Conservation (phyloP, 2,113 vertebrate genomes). For the Maccullochella peelii region DNA sequence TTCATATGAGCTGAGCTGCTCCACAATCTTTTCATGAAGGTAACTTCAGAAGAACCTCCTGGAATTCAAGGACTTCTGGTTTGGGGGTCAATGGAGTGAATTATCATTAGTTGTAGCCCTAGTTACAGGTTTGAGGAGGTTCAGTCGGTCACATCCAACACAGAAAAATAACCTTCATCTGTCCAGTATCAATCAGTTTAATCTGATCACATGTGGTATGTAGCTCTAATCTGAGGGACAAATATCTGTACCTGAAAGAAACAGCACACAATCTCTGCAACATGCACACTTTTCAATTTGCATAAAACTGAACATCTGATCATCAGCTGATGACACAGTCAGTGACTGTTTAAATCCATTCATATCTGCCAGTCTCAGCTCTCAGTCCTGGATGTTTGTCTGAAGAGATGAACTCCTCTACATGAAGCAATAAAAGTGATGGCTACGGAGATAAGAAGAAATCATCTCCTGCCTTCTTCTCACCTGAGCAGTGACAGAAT, state of each 20-base stretch:
- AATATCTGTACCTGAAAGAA: background rate
- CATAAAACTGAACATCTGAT: conserved; percentile 24
- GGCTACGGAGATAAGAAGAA: background rate
- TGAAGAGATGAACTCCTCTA: background rate
- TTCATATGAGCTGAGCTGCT: background rate
- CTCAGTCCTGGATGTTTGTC: background rate
- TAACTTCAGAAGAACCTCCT: background rate
- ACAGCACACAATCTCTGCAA: background rate
- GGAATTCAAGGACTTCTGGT: background rate
- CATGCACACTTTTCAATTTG: background rate
- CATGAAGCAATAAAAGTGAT: background rate
- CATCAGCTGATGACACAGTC: conserved; percentile 6
- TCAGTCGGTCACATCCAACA: background rate
- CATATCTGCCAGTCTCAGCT: conserved; percentile 24
- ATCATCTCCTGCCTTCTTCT: conserved; percentile 19
- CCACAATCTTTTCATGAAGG: background rate
- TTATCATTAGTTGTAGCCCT: background rate
- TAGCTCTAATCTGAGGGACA: background rate
- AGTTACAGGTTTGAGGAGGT: background rate
- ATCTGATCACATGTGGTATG: background rate
- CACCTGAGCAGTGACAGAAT: conserved; percentile 40
- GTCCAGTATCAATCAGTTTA: background rate
- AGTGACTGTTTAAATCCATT: conserved; percentile 18
- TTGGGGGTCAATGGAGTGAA: background rate
- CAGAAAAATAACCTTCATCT: background rate